A percentile compares a stretch with the other conserved stretches of the same genome.
phyloP scores from a whole-genome alignment of 2,888 invertebrate genomes.

The Melieria omissa region DNA sequence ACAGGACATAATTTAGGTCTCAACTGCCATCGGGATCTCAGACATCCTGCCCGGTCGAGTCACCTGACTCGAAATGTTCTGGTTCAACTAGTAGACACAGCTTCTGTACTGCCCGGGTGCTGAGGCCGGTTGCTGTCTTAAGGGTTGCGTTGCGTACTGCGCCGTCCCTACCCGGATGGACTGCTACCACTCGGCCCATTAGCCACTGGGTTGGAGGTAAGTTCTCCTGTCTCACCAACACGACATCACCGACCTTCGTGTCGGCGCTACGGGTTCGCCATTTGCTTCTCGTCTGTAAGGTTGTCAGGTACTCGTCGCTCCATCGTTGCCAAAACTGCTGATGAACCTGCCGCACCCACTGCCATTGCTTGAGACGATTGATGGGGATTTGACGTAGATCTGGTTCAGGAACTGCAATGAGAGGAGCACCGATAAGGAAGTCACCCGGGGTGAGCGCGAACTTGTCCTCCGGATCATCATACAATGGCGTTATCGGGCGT shows the following conservation, averaged over 20 bases:
- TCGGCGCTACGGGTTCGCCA: slow-evolving; percentile 21
- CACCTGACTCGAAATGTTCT: neutral
- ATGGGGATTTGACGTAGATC: neutral
- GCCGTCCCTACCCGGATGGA: neutral
- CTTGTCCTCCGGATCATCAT: slow-evolving; percentile 7
- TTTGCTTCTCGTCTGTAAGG: slow-evolving; percentile 23
- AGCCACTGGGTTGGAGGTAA: slow-evolving; percentile 26
- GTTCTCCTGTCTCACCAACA: slow-evolving; percentile 25
- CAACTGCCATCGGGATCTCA: too few species aligned
- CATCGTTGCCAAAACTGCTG: slow-evolving; percentile 33
- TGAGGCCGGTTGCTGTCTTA: neutral
- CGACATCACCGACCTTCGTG: slow-evolving; percentile 16
- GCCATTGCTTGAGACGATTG: slow-evolving; percentile 12
- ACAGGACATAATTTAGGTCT: too few species aligned
- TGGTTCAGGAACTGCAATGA: neutral
- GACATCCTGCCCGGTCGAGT: neutral
- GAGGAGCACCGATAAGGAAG: slow-evolving; percentile 7
- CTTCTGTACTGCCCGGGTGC: slow-evolving; percentile 1
- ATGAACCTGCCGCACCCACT: slow-evolving; percentile 8
- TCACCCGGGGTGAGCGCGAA: slow-evolving; percentile 5
- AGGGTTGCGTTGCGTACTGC: neutral
- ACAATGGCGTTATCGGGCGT: neutral
- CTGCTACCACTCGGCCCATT: neutral
- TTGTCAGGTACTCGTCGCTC: slow-evolving; percentile 29
- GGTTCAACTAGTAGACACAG: neutral